Evolutionary conservation across 2,797 vertebrate species (phyloP), one percentile per base, ranked within the genome.

Genomic region (Pangasius djambal): DNA sequence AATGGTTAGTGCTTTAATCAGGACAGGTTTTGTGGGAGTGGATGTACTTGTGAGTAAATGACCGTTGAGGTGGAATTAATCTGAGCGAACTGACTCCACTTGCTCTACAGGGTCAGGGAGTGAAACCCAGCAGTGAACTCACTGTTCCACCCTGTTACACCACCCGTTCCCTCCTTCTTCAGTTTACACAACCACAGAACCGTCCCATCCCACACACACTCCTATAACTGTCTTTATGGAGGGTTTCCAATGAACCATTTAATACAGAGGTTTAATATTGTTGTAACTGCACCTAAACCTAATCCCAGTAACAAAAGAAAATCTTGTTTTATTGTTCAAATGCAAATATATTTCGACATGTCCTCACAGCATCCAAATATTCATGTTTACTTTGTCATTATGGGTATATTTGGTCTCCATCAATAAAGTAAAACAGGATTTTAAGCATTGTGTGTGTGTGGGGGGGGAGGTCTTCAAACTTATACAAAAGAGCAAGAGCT

Each of bases 71-170:
- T 74, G 67, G 57, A 90, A 91, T 94, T 88, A 88, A 88, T 92
- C 79, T 90, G 20, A 57, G 10, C 55, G 65, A 92, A 93, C 94
- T 93, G 88, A 89, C 92, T 91, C 89, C 93, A 93, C 94, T 92
- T 89, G 94, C 92, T 94, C 75, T 91, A 89, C 95, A 90, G 93
- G 94, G 92, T 93, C 86, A 92, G 13, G 78, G 83, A 89, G 88
- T 83, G 86, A 90, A 84, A 83, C 83, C 86, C 87, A 91, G 87
- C 70, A 88, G 90, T 77, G 89, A 72, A 81, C 86, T 86, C 70
- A 92, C 55, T 70, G 85, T 16, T 89, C 85, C 81, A 72, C 74
- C 88, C 77, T 83, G 25, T 34, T 59, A 52, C 88, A 85, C 87
- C 85, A 89, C 72, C 86, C 65, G 12, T 81, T 84, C 74, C 88